Percentiles rank a stretch among this genome's conserved stretches.
phyloP scores from a whole-genome alignment of 2,113 vertebrate genomes.

The Phaetusa simplex region DNA sequence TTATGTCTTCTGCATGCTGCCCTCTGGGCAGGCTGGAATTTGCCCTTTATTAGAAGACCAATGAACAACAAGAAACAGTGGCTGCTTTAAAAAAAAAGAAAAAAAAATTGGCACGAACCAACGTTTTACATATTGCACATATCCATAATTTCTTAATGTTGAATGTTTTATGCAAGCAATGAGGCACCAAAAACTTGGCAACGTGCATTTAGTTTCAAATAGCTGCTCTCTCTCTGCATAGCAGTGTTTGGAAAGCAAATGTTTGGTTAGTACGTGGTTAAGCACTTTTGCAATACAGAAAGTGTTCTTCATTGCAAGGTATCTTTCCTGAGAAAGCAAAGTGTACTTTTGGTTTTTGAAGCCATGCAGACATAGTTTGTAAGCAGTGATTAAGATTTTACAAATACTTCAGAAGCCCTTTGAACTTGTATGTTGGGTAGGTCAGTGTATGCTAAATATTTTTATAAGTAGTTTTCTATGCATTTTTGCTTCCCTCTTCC shows the following conservation, averaged over 20 bases:
- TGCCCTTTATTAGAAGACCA: neutral
- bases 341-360: conserved; percentile 32
- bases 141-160: conserved; percentile 6
- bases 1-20: neutral
- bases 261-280: conserved; percentile 55
- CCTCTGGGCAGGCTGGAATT: neutral
- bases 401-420: conserved; percentile 35
- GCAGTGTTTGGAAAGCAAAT: conserved; percentile 59
- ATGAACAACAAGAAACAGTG: neutral
- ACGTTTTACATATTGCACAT: neutral
- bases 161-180: neutral
- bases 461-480: conserved; percentile 26
- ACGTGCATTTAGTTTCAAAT: conserved; percentile 3
- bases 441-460: conserved; percentile 17
- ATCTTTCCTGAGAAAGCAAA: conserved; percentile 1
- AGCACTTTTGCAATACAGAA: conserved; percentile 39
- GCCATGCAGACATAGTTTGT: neutral
- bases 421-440: conserved; percentile 33
- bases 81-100: neutral
- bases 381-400: conserved; percentile 38
- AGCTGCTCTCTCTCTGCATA: neutral
- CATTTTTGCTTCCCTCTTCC: conserved; percentile 43
- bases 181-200: conserved; percentile 42
- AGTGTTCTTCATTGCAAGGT: neutral
- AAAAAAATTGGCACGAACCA: neutral